Percentiles rank a stretch among this genome's conserved stretches.
These are phyloP conservation scores for Gavialis gangeticus DNA, from an alignment of 2,113 vertebrate genomes.

Conservation along the genomic window DNA sequence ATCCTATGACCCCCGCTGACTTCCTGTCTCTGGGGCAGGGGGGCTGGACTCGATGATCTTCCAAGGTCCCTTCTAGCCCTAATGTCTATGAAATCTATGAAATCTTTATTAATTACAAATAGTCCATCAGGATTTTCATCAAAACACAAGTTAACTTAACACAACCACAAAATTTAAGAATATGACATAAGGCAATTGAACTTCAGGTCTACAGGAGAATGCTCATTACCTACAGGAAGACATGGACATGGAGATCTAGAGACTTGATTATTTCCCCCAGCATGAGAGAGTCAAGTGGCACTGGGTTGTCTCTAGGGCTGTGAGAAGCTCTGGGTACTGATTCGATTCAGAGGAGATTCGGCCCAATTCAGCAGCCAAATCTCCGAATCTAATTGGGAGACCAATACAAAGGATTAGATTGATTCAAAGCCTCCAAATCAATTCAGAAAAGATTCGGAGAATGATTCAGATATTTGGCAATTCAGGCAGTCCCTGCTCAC, in stretches of 20 bases:
- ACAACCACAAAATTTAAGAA: not conserved
- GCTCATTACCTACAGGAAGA: not conserved
- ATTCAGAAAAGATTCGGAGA: no score
- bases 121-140: not conserved
- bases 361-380: no score
- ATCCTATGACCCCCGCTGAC: no score
- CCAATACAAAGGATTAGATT: no score
- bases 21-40: no score
- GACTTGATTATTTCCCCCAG: not conserved
- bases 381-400: no score
- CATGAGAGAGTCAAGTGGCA: not conserved
- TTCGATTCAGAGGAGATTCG: no score
- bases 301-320: not conserved
- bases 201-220: rapidly evolving
- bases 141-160: rapidly evolving
- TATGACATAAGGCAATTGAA: not conserved
- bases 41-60: not conserved
- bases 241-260: not conserved
- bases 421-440: no score
- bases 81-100: not conserved
- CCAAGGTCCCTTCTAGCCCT: not conserved
- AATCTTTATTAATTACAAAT: not conserved
- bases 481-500: no score
- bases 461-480: no score
- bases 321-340: no score